A percentile compares a stretch with the other conserved stretches of the same genome.
These are phyloP conservation scores for Boloria selene DNA, from an alignment of 2,888 invertebrate species.

Conservation along the genomic window DNA sequence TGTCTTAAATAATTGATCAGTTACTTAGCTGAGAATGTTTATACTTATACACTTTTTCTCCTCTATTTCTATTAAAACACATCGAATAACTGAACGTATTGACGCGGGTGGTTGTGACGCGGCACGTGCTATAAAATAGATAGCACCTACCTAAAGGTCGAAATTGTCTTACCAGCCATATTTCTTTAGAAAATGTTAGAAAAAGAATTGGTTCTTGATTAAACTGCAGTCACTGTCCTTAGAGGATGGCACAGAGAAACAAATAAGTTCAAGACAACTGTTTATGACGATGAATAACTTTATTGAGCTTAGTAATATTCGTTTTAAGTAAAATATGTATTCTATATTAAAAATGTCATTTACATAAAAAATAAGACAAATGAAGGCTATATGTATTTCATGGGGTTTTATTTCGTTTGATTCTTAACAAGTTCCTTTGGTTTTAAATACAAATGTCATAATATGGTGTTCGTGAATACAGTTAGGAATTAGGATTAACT, in stretches of 20 bases:
- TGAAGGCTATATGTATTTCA: too few relatives aligned
- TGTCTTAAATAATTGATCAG: background rate
- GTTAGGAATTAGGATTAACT: too few relatives aligned
- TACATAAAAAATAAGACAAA: too few relatives aligned
- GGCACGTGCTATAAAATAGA: slow-evolving; percentile 17
- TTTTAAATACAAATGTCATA: too few relatives aligned
- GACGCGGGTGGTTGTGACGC: slow-evolving; percentile 7
- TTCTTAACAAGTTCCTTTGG: too few relatives aligned
- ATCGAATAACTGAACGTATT: slow-evolving; percentile 3
- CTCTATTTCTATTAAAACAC: too few relatives aligned
- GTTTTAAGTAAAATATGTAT: too few relatives aligned
- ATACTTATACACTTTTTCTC: background rate
- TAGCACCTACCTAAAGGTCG: slow-evolving; percentile 9
- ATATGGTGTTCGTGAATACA: too few relatives aligned
- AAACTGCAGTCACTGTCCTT: background rate
- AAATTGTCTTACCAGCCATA: slow-evolving; percentile 7
- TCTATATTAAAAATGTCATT: too few relatives aligned
- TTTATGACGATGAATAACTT: too few relatives aligned
- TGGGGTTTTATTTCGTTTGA: too few relatives aligned
- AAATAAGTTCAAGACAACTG: background rate
- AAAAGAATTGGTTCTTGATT: background rate
- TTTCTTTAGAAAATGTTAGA: slow-evolving; percentile 1
- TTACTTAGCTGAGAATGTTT: background rate
- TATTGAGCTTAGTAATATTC: too few relatives aligned
- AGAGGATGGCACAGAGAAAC: background rate